Percentiles rank a stretch among this genome's conserved stretches.
Conservation (phyloP, 2,113 vertebrate genomes). For the Bubo blakistoni region DNA sequence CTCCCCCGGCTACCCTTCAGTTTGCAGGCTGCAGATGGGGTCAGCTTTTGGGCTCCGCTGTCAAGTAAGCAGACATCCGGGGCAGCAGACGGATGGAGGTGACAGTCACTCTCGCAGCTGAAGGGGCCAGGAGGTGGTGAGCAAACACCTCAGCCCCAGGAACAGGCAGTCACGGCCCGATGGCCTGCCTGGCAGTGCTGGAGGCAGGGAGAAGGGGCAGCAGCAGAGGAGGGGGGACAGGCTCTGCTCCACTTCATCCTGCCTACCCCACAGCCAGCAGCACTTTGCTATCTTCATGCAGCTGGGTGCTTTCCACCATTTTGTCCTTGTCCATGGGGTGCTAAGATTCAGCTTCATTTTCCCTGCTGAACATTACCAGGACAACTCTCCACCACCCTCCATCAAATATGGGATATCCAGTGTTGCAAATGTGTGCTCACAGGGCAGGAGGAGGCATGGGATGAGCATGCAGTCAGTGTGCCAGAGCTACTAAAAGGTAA, state of each 20-base stretch:
- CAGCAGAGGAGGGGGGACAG: background rate
- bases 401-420: background rate
- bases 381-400: background rate
- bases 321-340: background rate
- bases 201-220: background rate
- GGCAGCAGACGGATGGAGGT: constrained; percentile 48
- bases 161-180: background rate
- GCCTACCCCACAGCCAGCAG: background rate
- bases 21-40: background rate
- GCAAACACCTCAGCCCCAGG: background rate
- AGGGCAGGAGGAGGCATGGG: background rate
- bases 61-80: background rate
- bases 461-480: background rate
- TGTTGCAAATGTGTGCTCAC: fast-evolving
- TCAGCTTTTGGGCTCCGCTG: constrained; percentile 36
- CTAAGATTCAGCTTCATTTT: background rate
- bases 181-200: background rate
- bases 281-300: background rate
- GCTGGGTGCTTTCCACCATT: background rate
- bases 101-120: constrained; percentile 13
- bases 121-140: constrained; percentile 39
- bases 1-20: background rate
- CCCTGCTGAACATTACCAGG: background rate
- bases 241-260: background rate
- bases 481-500: background rate